A percentile compares a stretch with the other conserved stretches of the same genome.
These are phyloP conservation scores for Eurois occulta DNA, from an alignment of 2,888 invertebrate genomes.

Conservation along the genomic window DNA sequence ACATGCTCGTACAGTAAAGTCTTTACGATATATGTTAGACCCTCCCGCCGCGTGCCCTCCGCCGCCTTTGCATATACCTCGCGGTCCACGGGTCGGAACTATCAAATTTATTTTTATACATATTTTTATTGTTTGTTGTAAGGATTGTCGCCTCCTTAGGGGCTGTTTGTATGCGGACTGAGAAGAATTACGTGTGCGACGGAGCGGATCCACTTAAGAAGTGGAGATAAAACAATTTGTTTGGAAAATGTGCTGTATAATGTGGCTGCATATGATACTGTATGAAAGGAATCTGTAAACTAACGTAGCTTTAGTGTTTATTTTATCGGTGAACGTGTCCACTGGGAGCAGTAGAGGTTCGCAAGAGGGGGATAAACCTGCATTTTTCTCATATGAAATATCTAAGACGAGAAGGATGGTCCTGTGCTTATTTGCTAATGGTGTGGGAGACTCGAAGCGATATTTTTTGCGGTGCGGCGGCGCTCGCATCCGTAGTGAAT, in stretches of 20 bases:
- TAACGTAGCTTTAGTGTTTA: conserved; percentile 77
- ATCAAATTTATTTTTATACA: conserved; percentile 89
- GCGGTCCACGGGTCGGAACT: conserved; percentile 81
- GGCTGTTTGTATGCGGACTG: conserved; percentile 89
- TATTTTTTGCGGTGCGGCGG: conserved; percentile 70
- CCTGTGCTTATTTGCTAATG: conserved; percentile 68
- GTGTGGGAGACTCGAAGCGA: conserved; percentile 57
- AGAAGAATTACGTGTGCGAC: conserved; percentile 86
- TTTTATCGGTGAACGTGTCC: conserved; percentile 79
- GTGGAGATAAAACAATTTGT: conserved; percentile 88
- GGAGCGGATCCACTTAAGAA: conserved; percentile 84
- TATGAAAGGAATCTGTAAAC: conserved; percentile 78
- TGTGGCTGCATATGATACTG: conserved; percentile 76
- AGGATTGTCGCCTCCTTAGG: conserved; percentile 88
- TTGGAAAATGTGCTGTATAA: conserved; percentile 84
- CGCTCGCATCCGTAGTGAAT: conserved; percentile 70
- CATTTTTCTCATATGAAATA: conserved; percentile 78
- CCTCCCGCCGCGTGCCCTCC: conserved; percentile 49
- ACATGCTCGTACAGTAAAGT: conserved; percentile 57
- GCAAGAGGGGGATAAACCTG: conserved; percentile 72
- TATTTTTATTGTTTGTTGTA: conserved; percentile 89
- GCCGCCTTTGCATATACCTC: conserved; percentile 80
- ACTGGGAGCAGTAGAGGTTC: conserved; percentile 72
- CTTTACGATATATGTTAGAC: conserved; percentile 67
- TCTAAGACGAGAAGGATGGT: conserved; percentile 65